Evolutionary conservation across 1,140 invertebrate species (phyloP).

Genomic region (Platorchestia sp.): DNA sequence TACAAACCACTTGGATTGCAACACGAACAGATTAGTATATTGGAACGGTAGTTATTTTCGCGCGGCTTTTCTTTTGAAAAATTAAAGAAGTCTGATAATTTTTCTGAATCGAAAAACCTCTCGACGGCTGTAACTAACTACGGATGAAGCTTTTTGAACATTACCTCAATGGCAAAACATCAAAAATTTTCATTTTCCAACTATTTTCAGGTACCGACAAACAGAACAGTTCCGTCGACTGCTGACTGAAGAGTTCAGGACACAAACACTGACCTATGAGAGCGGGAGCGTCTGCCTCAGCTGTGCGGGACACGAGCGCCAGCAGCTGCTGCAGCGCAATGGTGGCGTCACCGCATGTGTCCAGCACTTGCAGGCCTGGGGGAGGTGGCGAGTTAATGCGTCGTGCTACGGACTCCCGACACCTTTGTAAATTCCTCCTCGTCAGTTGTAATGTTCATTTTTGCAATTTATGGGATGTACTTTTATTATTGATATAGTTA

Average conservation of each 20-base stretch:
- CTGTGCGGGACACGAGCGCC: neutral
- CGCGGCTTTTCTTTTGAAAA: too few species aligned
- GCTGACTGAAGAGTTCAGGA: neutral
- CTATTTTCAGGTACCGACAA: neutral
- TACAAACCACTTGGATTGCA: too few species aligned
- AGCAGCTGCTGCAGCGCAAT: slow-evolving; percentile 38
- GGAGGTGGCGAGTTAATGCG: neutral
- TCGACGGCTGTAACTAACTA: neutral
- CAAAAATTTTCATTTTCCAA: neutral
- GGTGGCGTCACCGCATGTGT: slow-evolving; percentile 41
- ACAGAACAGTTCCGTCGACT: neutral
- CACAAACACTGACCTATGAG: neutral
- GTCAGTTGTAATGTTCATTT: neutral
- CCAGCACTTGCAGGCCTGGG: slow-evolving; percentile 12
- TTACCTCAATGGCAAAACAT: neutral
- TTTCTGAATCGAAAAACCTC: too few species aligned
- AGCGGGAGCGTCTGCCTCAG: neutral
- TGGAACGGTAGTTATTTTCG: too few species aligned
- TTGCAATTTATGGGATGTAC: neutral
- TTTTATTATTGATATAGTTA: neutral
- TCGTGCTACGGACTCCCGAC: neutral
- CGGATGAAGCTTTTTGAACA: neutral
- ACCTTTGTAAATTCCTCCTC: neutral
- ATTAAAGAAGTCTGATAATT: too few species aligned
- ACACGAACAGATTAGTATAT: too few species aligned